phyloP scores from a whole-genome alignment of 2,113 vertebrate species.

The Psilopsiagon aymara region DNA sequence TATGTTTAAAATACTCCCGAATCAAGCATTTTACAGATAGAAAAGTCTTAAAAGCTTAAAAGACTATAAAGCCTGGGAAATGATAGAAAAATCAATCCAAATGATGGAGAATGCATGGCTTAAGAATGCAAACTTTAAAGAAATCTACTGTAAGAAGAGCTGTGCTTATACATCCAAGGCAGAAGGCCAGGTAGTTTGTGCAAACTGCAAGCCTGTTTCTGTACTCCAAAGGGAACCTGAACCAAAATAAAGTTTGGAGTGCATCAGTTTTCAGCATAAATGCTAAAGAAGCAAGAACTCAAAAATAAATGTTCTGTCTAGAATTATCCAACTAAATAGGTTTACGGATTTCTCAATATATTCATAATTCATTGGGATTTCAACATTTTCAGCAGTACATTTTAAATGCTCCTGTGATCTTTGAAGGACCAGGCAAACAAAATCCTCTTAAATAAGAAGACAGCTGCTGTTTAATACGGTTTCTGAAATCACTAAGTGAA shows the following conservation, averaged over 20 bases:
- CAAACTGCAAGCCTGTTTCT: background rate
- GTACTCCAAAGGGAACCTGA: background rate
- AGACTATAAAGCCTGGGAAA: background rate
- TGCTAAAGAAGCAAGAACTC: background rate
- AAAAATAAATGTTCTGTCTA: background rate
- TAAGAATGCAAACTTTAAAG: background rate
- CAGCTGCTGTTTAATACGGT: background rate
- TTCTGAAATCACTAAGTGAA: background rate
- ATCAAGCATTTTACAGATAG: background rate
- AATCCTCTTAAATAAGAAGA: slow-evolving; percentile 43
- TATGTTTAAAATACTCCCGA: background rate
- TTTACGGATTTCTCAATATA: slow-evolving; percentile 25
- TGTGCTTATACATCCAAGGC: background rate
- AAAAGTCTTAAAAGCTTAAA: background rate
- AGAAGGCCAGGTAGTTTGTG: background rate
- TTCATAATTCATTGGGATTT: slow-evolving; percentile 41
- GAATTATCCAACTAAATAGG: slow-evolving; percentile 28
- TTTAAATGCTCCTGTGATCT: slow-evolving; percentile 20
- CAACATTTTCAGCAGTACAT: background rate
- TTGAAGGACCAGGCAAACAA: slow-evolving; percentile 27
- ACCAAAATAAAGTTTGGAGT: background rate
- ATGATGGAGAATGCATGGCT: background rate
- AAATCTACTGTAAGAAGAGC: background rate
- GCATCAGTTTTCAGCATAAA: background rate
- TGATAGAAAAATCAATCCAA: background rate